A percentile compares a stretch with the other conserved stretches of the same genome.
phyloP scores from a whole-genome alignment of 2,797 vertebrate species.

The Crax fasciolata region DNA sequence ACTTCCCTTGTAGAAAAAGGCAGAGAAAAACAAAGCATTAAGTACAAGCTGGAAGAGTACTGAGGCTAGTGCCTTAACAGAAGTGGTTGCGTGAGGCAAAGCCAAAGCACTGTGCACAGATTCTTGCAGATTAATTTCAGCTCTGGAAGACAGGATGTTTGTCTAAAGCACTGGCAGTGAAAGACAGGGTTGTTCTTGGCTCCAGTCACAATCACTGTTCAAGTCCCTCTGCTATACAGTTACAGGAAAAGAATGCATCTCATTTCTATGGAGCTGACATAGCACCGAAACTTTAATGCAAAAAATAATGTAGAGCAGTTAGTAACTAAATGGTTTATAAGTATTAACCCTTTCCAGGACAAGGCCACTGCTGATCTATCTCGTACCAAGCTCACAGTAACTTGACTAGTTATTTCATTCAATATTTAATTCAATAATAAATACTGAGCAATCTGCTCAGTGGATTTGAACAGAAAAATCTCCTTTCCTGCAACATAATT shows the following conservation, averaged over 20 bases:
- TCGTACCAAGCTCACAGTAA: not conserved
- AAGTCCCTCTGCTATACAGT: slow-evolving; percentile 44
- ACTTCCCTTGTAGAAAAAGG: not conserved
- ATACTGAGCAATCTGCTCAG: not conserved
- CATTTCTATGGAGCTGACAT: slow-evolving; percentile 23
- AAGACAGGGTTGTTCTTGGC: slow-evolving; percentile 61
- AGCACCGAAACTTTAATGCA: not conserved
- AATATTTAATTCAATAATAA: too few species aligned
- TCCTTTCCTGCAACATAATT: not conserved
- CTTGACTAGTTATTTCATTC: not conserved
- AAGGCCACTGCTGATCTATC: not conserved
- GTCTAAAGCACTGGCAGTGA: slow-evolving; percentile 41
- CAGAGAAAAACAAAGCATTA: not conserved
- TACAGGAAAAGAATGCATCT: slow-evolving; percentile 44
- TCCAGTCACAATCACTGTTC: not conserved
- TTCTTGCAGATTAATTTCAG: slow-evolving; percentile 19
- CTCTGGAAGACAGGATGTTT: slow-evolving; percentile 69
- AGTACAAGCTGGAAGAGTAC: not conserved
- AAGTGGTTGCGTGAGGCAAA: not conserved
- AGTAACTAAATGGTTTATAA: not conserved
- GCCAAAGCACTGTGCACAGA: slow-evolving; percentile 12
- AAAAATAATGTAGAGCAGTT: not conserved
- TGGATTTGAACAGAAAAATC: not conserved
- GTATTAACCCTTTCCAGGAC: not conserved
- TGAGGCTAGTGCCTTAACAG: not conserved